Conservation (phyloP, 1,140 invertebrate genomes). For the Heliothis subflexa region DNA sequence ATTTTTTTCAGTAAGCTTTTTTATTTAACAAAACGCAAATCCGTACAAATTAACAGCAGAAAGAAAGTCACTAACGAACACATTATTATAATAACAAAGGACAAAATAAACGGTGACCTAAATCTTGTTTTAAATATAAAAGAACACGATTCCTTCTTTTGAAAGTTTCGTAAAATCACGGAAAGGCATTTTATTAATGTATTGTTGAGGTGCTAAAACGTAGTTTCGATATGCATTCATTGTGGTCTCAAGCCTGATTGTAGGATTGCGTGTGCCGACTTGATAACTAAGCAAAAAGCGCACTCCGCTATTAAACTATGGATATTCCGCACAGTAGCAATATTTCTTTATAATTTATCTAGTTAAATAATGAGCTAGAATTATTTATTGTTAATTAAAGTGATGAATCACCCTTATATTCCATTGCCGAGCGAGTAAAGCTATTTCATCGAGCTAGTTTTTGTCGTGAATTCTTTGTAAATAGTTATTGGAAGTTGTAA, state of each 20-base stretch:
- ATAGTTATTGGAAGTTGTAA: slow-evolving; percentile 2
- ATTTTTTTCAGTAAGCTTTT: slow-evolving; percentile 6
- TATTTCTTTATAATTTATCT: slow-evolving; percentile 40
- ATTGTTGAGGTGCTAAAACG: slow-evolving; percentile 74
- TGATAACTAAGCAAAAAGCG: slow-evolving; percentile 76
- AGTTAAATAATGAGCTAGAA: slow-evolving; percentile 12
- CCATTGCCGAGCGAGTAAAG: neutral
- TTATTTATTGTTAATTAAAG: slow-evolving; percentile 34
- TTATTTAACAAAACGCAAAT: slow-evolving; percentile 12
- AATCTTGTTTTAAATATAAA: slow-evolving; percentile 31
- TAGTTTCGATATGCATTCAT: slow-evolving; percentile 76
- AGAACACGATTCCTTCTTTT: slow-evolving; percentile 48
- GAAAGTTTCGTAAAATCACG: slow-evolving; percentile 48
- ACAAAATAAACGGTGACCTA: slow-evolving; percentile 34
- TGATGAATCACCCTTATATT: slow-evolving; percentile 23
- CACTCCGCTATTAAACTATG: slow-evolving; percentile 60
- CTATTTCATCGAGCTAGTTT: slow-evolving; percentile 14
- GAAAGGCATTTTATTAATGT: slow-evolving; percentile 48
- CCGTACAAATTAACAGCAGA: slow-evolving; percentile 21
- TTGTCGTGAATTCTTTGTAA: slow-evolving; percentile 5
- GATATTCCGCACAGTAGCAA: slow-evolving; percentile 53
- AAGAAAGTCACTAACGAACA: slow-evolving; percentile 23
- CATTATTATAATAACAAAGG: slow-evolving; percentile 19
- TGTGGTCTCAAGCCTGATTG: slow-evolving; percentile 65
- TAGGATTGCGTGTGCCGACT: slow-evolving; percentile 74